Conservation (phyloP, 2,888 invertebrate species). For the Papilio gigon region DNA sequence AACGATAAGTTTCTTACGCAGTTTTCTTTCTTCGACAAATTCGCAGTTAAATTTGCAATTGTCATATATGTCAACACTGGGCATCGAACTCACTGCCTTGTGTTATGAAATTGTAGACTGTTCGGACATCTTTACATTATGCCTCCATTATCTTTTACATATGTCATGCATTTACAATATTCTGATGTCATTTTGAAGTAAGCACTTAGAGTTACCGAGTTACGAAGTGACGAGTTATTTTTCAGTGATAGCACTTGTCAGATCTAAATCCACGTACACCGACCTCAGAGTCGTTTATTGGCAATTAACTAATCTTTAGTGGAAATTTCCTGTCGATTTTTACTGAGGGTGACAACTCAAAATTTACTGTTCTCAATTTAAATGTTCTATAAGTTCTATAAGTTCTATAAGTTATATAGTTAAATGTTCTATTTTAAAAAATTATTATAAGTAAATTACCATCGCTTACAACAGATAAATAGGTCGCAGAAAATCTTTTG, state of each 20-base stretch:
- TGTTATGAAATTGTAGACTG: slow-evolving; percentile 19
- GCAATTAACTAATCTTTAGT: too few species aligned
- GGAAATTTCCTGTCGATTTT: too few species aligned
- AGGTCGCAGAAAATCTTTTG: too few species aligned
- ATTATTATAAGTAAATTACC: too few species aligned
- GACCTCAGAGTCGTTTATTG: too few species aligned
- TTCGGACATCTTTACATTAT: slow-evolving; percentile 8
- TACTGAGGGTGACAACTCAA: too few species aligned
- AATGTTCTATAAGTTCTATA: too few species aligned
- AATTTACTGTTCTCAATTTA: too few species aligned
- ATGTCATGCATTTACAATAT: slow-evolving; percentile 3
- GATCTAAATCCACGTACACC: too few species aligned
- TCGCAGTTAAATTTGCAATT: slow-evolving; percentile 17
- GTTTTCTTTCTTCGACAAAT: slow-evolving; percentile 3
- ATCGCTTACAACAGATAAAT: too few species aligned
- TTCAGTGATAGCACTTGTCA: background rate
- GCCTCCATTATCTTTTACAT: slow-evolving; percentile 23
- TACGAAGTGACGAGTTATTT: background rate
- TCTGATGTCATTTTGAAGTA: slow-evolving; percentile 15
- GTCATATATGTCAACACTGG: slow-evolving; percentile 13
- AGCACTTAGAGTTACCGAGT: slow-evolving; percentile 1
- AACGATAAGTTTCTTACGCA: background rate
- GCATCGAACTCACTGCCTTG: slow-evolving; percentile 6
- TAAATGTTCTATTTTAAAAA: too few species aligned
- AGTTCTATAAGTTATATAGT: too few species aligned